These are phyloP conservation scores for Ophion obscuratus DNA, from an alignment of 2,888 invertebrate genomes.

Conservation along the genomic window DNA sequence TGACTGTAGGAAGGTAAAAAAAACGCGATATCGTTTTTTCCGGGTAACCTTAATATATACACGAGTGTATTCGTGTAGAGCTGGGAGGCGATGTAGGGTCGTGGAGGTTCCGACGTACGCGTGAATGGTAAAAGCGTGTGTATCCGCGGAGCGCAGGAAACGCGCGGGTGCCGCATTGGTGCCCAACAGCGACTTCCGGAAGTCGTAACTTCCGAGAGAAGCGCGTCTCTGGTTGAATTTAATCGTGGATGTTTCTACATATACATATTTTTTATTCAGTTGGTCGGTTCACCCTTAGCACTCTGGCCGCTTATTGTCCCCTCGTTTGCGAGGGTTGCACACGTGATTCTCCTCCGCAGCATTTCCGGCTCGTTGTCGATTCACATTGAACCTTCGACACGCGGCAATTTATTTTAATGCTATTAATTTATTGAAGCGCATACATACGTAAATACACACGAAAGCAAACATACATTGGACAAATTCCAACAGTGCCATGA, in stretches of 20 bases:
- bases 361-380: neutral
- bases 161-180: constrained; percentile 65
- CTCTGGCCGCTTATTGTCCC: neutral
- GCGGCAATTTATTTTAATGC: neutral
- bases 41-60: neutral
- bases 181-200: constrained; percentile 73
- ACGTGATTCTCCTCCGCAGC: neutral
- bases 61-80: neutral
- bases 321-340: constrained; percentile 8
- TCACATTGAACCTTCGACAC: neutral
- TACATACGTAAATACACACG: neutral
- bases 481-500: neutral
- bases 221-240: constrained; percentile 53
- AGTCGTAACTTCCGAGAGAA: constrained; percentile 79
- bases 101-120: constrained; percentile 65
- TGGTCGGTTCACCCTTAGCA: constrained; percentile 7
- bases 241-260: constrained; percentile 19
- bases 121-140: constrained; percentile 67
- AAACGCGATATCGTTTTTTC: neutral
- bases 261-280: neutral
- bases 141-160: constrained; percentile 72
- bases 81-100: constrained; percentile 44
- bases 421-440: neutral
- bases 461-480: neutral
- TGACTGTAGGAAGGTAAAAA: neutral